phyloP scores from a whole-genome alignment of 2,797 vertebrate genomes.

The Graptemys geographica region DNA sequence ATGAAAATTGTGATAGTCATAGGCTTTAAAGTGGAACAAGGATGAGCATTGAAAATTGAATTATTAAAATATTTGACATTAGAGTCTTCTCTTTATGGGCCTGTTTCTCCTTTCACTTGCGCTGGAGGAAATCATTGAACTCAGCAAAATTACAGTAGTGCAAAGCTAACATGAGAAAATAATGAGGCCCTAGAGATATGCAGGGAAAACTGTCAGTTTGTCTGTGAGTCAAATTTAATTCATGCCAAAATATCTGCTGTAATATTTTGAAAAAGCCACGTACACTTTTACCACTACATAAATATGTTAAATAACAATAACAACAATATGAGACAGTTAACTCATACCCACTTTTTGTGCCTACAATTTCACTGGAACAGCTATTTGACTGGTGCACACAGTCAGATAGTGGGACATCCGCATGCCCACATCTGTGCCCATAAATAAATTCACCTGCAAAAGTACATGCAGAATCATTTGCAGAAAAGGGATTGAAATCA shows the following conservation, averaged over 20 bases:
- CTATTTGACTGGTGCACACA: neutral
- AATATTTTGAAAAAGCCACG: neutral
- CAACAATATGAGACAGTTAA: neutral
- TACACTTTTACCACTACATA: neutral
- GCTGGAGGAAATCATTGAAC: neutral
- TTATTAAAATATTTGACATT: constrained; percentile 41
- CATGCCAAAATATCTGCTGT: neutral
- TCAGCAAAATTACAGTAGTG: neutral
- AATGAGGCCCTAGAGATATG: neutral
- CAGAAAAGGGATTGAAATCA: neutral
- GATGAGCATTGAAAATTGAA: neutral
- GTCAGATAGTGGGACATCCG: neutral
- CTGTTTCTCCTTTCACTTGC: neutral
- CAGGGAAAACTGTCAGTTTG: neutral
- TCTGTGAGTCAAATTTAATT: neutral
- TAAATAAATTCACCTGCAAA: neutral
- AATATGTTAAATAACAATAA: neutral
- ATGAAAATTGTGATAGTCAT: constrained; percentile 27
- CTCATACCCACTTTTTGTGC: neutral
- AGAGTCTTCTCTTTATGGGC: neutral
- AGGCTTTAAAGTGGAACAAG: neutral
- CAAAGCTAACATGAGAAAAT: neutral
- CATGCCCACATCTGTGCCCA: neutral
- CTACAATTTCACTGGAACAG: neutral
- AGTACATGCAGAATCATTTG: neutral